Percentiles rank a stretch among this genome's conserved stretches.
Conservation (phyloP, 1,140 invertebrate genomes). For the Brachystomella parvula region DNA sequence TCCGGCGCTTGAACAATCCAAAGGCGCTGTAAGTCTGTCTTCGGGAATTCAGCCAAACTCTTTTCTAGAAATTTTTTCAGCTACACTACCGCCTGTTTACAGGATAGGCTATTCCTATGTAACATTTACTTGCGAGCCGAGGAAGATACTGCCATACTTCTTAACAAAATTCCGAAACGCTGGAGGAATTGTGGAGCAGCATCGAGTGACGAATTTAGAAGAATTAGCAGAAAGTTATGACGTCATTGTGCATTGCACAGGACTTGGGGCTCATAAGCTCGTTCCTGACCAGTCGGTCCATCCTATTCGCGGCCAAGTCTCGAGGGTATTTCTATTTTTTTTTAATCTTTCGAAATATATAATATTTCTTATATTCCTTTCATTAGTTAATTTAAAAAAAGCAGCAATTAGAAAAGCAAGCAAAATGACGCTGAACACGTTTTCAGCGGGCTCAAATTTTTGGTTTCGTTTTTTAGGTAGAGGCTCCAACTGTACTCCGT, state of each 20-base stretch:
- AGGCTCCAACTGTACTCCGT: slow-evolving; percentile 56
- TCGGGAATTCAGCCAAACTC: no score
- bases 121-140: slow-evolving; percentile 54
- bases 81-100: no score
- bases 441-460: no score
- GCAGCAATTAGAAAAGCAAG: background rate
- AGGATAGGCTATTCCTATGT: slow-evolving; percentile 54
- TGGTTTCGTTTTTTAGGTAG: slow-evolving; percentile 46
- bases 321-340: slow-evolving; percentile 17
- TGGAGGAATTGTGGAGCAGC: slow-evolving; percentile 49
- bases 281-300: slow-evolving; percentile 14
- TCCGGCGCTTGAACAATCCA: background rate
- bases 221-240: slow-evolving; percentile 52
- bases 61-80: no score
- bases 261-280: slow-evolving; percentile 50
- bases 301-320: slow-evolving; percentile 30
- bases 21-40: background rate
- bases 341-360: background rate
- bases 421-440: no score
- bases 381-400: background rate
- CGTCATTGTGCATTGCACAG: slow-evolving; percentile 65
- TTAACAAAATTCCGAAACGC: slow-evolving; percentile 50
- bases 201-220: slow-evolving; percentile 49
- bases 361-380: background rate
- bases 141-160: slow-evolving; percentile 53